A percentile compares a stretch with the other conserved stretches of the same genome.
phyloP scores from a whole-genome alignment of 2,888 invertebrate species.

The Clanis bilineata region DNA sequence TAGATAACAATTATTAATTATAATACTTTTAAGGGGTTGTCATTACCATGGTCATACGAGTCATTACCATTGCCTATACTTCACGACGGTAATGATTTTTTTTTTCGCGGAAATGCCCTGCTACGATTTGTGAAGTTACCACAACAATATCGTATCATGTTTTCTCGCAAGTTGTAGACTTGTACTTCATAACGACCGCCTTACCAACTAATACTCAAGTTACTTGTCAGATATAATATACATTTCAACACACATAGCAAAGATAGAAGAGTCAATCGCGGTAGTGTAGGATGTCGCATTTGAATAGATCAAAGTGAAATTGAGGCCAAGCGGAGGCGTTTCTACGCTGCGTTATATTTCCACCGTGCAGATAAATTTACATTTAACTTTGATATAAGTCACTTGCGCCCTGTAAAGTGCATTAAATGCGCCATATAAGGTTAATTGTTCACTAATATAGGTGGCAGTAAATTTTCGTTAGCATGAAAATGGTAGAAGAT shows the following conservation, averaged over 20 bases:
- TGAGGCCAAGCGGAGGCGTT: constrained; percentile 50
- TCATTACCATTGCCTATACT: too few relatives aligned
- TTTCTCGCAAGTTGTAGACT: neutral
- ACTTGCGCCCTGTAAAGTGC: constrained; percentile 31
- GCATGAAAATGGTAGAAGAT: constrained; percentile 14
- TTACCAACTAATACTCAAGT: neutral
- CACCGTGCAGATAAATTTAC: constrained; percentile 41
- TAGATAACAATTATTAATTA: too few relatives aligned
- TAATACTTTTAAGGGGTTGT: too few relatives aligned
- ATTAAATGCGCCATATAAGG: constrained; percentile 34
- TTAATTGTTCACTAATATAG: constrained; percentile 24
- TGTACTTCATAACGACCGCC: neutral
- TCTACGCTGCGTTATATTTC: constrained; percentile 46
- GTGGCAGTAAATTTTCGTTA: neutral
- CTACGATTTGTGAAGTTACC: neutral
- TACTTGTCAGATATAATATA: constrained; percentile 2
- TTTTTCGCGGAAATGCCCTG: neutral
- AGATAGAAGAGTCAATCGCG: constrained; percentile 19
- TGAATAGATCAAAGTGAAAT: constrained; percentile 57
- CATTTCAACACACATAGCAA: constrained; percentile 2
- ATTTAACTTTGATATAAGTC: constrained; percentile 32
- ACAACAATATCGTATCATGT: neutral
- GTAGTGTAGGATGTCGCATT: constrained; percentile 38
- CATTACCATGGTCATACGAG: too few relatives aligned
- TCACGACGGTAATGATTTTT: too few relatives aligned